Evolutionary conservation across 1,140 invertebrate species (phyloP).

Genomic region (Saccostrea cuccullata): DNA sequence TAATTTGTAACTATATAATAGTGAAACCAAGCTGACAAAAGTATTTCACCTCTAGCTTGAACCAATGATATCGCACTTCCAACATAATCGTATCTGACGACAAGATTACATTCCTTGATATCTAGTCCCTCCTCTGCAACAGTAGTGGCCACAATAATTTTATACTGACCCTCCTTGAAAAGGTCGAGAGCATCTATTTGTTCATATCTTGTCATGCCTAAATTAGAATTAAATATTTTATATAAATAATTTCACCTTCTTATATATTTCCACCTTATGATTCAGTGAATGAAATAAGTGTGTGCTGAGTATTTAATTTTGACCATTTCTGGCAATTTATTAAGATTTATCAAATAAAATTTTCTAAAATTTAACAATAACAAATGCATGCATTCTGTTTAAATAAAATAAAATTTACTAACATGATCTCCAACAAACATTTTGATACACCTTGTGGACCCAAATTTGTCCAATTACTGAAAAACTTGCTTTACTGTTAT

Average conservation of each 20-base stretch:
- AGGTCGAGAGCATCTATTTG: conserved; percentile 55
- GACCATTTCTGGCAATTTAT: no score
- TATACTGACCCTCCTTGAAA: conserved; percentile 58
- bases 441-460: no score
- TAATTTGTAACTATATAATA: no score
- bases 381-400: no score
- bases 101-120: conserved; percentile 75
- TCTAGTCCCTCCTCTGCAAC: conserved; percentile 79
- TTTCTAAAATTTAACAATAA: no score
- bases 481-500: no score
- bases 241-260: no score
- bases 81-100: conserved; percentile 76
- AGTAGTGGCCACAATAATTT: conserved; percentile 72
- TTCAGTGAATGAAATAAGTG: neutral
- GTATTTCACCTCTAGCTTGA: conserved; percentile 72
- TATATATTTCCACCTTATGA: neutral
- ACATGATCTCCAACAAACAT: no score
- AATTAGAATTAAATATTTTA: neutral
- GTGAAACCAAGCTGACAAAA: neutral
- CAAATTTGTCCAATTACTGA: no score
- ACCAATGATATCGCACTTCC: conserved; percentile 76
- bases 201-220: conserved; percentile 60
- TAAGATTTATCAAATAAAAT: no score
- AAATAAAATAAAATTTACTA: no score
- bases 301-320: no score